These are phyloP conservation scores for Phasia obesa DNA, from an alignment of 2,888 invertebrate genomes.

Conservation along the genomic window DNA sequence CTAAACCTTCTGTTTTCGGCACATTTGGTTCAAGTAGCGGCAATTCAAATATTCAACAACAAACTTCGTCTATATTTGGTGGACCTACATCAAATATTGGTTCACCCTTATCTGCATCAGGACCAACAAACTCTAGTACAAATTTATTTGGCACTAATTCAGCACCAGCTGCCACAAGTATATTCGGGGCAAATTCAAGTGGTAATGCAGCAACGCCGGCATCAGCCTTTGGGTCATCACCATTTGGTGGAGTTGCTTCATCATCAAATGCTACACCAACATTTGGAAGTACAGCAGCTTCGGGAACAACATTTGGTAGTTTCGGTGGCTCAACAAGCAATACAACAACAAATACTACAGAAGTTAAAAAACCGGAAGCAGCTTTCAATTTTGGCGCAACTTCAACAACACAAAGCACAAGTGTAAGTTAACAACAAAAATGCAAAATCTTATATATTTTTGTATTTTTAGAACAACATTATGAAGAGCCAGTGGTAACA, in stretches of 20 bases:
- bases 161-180: conserved; percentile 59
- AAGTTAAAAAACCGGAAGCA: conserved; percentile 75
- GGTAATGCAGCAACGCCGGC: conserved; percentile 68
- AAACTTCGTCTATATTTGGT: conserved; percentile 73
- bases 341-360: conserved; percentile 72
- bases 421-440: conserved; percentile 63
- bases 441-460: not conserved
- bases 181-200: conserved; percentile 71
- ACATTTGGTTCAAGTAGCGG: conserved; percentile 61
- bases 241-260: conserved; percentile 67
- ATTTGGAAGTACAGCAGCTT: conserved; percentile 72
- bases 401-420: conserved; percentile 45
- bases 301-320: conserved; percentile 70
- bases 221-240: conserved; percentile 71
- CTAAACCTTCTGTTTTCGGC: conserved; percentile 72
- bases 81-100: not conserved
- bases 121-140: conserved; percentile 62
- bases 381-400: conserved; percentile 73
- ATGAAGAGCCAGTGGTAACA: not conserved
- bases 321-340: conserved; percentile 70
- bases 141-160: conserved; percentile 63
- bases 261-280: conserved; percentile 70
- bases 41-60: conserved; percentile 52
- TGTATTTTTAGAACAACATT: not conserved
- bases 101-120: conserved; percentile 59